A percentile compares a stretch with the other conserved stretches of the same genome.
Conservation (phyloP, 2,797 vertebrate species). For the Coregonus sp. region DNA sequence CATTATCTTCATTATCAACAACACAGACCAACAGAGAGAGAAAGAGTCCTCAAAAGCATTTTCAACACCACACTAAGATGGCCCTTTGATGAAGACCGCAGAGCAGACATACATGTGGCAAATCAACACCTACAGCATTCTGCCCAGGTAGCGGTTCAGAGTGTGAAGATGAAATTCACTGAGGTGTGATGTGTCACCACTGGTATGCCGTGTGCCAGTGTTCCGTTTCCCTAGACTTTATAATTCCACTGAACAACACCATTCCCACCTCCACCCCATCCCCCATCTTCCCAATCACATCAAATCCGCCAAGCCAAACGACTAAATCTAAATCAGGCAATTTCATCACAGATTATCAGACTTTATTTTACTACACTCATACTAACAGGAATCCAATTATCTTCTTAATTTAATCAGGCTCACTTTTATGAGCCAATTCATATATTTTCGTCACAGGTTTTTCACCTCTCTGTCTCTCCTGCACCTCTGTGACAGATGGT, state of each 20-base stretch:
- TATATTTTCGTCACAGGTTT: conserved; percentile 36
- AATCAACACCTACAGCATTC: conserved; percentile 12
- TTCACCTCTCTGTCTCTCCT: conserved; percentile 21
- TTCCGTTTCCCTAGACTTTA: background rate
- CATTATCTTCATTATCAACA: background rate
- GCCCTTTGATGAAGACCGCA: background rate
- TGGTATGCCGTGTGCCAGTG: background rate
- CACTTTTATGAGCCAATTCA: conserved; percentile 59
- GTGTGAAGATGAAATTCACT: conserved; percentile 1
- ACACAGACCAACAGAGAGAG: background rate
- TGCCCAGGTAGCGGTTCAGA: background rate
- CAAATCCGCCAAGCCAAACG: conserved; percentile 17
- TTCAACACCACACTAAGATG: background rate
- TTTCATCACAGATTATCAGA: conserved; percentile 54
- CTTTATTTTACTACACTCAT: conserved; percentile 53
- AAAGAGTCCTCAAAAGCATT: background rate
- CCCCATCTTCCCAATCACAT: conserved; percentile 13
- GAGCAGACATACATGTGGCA: conserved; percentile 9
- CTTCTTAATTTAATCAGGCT: conserved; percentile 60
- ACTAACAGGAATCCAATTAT: conserved; percentile 56
- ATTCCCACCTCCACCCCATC: too few species aligned
- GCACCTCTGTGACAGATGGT: conserved; percentile 27
- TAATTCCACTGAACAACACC: conserved; percentile 21
- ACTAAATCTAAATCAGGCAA: conserved; percentile 52
- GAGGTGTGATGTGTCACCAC: background rate